Percentiles rank a stretch among this genome's conserved stretches.
phyloP scores from a whole-genome alignment of 2,113 vertebrate species.

The Cynopterus brachyotis region DNA sequence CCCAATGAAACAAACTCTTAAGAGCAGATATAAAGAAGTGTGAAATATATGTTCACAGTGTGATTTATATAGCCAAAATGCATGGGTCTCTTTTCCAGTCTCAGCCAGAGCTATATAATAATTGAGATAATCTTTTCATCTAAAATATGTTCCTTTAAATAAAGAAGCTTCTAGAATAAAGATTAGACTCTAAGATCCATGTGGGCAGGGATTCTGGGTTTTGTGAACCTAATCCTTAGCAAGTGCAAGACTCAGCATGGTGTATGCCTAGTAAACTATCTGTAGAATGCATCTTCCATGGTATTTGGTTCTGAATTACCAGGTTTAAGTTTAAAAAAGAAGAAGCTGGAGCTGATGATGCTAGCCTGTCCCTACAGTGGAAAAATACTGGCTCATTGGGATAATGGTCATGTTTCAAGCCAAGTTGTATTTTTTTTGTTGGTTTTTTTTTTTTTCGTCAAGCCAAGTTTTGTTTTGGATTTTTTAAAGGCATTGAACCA shows the following conservation, averaged over 20 bases:
- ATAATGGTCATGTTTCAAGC: conserved; percentile 77
- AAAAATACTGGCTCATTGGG: conserved; percentile 80
- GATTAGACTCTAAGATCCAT: not conserved
- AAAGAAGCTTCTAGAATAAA: not conserved
- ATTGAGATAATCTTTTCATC: not conserved
- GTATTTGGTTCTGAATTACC: not conserved
- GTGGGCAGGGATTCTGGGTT: not conserved
- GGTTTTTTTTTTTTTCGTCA: not conserved
- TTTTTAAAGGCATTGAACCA: conserved; percentile 76
- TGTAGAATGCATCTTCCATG: not conserved
- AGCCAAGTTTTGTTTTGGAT: conserved; percentile 75
- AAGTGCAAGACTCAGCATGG: not conserved
- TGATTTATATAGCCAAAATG: not conserved
- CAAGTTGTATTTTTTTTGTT: conserved; percentile 33
- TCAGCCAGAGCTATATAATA: not conserved
- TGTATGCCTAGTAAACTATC: not conserved
- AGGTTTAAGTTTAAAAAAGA: not conserved
- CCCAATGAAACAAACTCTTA: not conserved
- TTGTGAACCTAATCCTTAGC: not conserved
- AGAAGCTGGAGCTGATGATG: not conserved
- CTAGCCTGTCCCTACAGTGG: conserved; percentile 74
- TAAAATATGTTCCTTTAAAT: conserved; percentile 1
- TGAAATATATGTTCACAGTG: not conserved
- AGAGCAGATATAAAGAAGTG: not conserved
- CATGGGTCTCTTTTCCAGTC: not conserved